A percentile compares a stretch with the other conserved stretches of the same genome.
Conservation (phyloP, 2,888 invertebrate species). For the Drosophila demipolita region DNA sequence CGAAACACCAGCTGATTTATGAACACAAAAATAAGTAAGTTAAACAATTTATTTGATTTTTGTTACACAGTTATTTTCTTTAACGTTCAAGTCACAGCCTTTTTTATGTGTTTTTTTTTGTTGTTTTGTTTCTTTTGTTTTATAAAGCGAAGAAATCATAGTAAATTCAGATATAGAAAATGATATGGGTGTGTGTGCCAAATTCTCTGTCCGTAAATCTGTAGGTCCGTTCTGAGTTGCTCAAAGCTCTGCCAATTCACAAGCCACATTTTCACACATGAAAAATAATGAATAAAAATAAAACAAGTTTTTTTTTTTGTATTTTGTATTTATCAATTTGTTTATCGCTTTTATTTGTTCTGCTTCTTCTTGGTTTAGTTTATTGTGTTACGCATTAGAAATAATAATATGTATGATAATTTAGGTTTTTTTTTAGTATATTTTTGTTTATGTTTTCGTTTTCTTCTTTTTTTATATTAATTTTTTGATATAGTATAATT, state of each 20-base stretch:
- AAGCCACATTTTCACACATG: slow-evolving; percentile 48
- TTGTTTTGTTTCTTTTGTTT: slow-evolving; percentile 24
- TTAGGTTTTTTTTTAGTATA: slow-evolving; percentile 57
- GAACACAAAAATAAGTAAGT: slow-evolving; percentile 18
- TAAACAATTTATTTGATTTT: slow-evolving; percentile 63
- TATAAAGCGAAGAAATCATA: slow-evolving; percentile 33
- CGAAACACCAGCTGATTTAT: slow-evolving; percentile 21
- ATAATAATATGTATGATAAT: slow-evolving; percentile 70
- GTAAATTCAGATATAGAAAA: slow-evolving; percentile 33
- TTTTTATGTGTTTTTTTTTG: slow-evolving; percentile 57
- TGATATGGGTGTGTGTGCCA: slow-evolving; percentile 52
- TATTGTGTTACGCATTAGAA: slow-evolving; percentile 67
- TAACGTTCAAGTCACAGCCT: slow-evolving; percentile 76
- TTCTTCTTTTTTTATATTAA: slow-evolving; percentile 19
- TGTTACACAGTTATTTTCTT: slow-evolving; percentile 57
- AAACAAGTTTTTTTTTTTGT: slow-evolving; percentile 71
- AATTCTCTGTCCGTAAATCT: slow-evolving; percentile 58
- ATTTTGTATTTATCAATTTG: slow-evolving; percentile 66
- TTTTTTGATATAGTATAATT: slow-evolving; percentile 65
- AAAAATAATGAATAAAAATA: slow-evolving; percentile 65
- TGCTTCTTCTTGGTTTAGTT: slow-evolving; percentile 55
- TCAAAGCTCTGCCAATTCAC: slow-evolving; percentile 68
- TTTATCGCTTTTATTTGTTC: slow-evolving; percentile 71
- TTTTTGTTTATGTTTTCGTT: slow-evolving; percentile 36
- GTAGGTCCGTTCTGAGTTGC: slow-evolving; percentile 43